phyloP scores from a whole-genome alignment of 2,113 vertebrate species.

The Psilopsiagon aymara region DNA sequence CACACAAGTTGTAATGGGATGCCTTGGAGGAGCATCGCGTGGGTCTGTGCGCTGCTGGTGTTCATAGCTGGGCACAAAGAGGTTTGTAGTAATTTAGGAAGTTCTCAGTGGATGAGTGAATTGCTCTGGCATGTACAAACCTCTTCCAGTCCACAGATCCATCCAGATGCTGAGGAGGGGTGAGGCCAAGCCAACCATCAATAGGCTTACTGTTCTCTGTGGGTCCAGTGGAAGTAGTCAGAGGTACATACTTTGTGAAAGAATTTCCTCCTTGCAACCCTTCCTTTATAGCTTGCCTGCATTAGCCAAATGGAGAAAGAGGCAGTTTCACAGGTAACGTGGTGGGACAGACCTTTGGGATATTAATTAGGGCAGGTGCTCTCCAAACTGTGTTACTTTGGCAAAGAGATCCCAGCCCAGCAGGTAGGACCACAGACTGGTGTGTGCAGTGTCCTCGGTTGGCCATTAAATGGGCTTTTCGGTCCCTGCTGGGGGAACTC shows the following conservation, averaged over 20 bases:
- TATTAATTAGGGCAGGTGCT: neutral
- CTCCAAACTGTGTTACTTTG: neutral
- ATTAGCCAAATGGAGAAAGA: neutral
- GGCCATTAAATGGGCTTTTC: neutral
- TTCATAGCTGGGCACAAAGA: neutral
- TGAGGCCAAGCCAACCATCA: neutral
- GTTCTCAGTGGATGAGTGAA: neutral
- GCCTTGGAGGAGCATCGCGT: fast-evolving
- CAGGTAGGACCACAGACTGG: neutral
- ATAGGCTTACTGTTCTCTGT: neutral
- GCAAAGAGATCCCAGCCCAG: neutral
- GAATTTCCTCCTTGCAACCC: neutral
- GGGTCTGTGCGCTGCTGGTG: neutral
- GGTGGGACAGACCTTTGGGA: neutral
- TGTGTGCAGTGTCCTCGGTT: neutral
- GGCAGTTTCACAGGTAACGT: neutral
- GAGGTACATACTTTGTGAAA: neutral
- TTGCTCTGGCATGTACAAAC: neutral
- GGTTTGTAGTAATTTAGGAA: neutral
- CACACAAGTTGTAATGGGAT: neutral
- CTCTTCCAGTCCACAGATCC: neutral
- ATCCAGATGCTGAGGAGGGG: neutral
- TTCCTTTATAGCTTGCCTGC: neutral
- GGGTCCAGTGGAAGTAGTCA: neutral
- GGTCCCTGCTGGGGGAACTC: neutral